Percentiles rank a stretch among this genome's conserved stretches.
phyloP scores from a whole-genome alignment of 2,113 vertebrate genomes.

The Aldabrachelys gigantea region DNA sequence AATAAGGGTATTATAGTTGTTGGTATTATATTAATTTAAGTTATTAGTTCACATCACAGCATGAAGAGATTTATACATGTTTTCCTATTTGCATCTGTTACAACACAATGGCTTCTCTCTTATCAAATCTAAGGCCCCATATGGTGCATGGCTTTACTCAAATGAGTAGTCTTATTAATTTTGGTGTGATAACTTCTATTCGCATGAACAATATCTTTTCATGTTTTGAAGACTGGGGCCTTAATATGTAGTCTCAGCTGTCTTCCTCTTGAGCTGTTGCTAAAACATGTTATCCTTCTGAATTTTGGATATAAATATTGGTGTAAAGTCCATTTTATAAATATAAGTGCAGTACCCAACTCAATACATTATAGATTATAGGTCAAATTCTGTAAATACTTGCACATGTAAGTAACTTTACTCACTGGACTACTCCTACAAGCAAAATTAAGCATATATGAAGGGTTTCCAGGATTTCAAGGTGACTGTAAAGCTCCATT shows the following conservation, averaged over 20 bases:
- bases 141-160: background rate
- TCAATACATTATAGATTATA: background rate
- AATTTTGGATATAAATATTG: background rate
- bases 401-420: background rate
- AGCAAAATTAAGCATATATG: background rate
- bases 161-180: background rate
- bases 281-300: background rate
- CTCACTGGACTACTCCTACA: background rate
- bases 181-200: too few species aligned
- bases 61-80: background rate
- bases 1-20: background rate
- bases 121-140: background rate
- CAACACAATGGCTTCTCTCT: background rate
- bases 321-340: background rate
- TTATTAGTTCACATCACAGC: background rate
- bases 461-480: background rate
- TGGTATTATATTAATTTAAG: background rate
- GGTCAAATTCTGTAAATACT: background rate
- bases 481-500: slow-evolving; percentile 18
- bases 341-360: background rate
- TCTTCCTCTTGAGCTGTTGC: background rate
- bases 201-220: background rate
- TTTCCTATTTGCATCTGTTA: background rate
- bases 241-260: background rate
- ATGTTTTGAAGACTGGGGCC: background rate